A percentile compares a stretch with the other conserved stretches of the same genome.
These are phyloP conservation scores for Syngnathus rostellatus DNA, from an alignment of 2,797 vertebrate species.

Conservation along the genomic window DNA sequence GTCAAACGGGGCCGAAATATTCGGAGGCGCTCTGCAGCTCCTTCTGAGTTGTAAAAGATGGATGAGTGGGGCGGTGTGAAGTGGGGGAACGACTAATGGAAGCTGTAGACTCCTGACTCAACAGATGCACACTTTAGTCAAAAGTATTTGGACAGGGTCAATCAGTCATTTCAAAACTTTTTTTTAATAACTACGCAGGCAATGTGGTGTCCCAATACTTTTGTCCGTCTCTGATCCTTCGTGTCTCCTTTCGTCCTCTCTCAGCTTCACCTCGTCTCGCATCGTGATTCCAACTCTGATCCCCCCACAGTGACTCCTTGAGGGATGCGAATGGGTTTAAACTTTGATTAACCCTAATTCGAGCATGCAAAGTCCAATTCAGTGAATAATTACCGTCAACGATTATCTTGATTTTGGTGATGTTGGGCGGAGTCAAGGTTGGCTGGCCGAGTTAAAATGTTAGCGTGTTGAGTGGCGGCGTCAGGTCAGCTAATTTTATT, in stretches of 20 bases:
- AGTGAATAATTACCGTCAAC: too few relatives aligned
- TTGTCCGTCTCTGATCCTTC: background rate
- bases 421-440: too few relatives aligned
- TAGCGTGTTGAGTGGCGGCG: too few relatives aligned
- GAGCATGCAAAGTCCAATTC: constrained; percentile 7
- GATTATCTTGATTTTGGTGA: too few relatives aligned
- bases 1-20: constrained; percentile 18
- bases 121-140: constrained; percentile 6
- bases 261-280: constrained; percentile 24
- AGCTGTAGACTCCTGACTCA: constrained; percentile 27
- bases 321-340: constrained; percentile 28
- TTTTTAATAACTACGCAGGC: background rate
- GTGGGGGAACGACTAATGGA: constrained; percentile 48
- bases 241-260: background rate
- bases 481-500: too few relatives aligned
- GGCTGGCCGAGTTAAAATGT: too few relatives aligned
- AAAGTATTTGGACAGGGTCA: background rate
- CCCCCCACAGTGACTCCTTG: constrained; percentile 17
- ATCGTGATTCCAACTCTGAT: constrained; percentile 24
- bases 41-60: constrained; percentile 45
- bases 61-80: constrained; percentile 36
- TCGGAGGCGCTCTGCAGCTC: constrained; percentile 36
- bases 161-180: too few relatives aligned
- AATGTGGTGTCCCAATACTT: background rate
- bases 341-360: constrained; percentile 43